A percentile compares a stretch with the other conserved stretches of the same genome.
These are phyloP conservation scores for Plebejus argus DNA, from an alignment of 2,888 invertebrate species.

Conservation along the genomic window DNA sequence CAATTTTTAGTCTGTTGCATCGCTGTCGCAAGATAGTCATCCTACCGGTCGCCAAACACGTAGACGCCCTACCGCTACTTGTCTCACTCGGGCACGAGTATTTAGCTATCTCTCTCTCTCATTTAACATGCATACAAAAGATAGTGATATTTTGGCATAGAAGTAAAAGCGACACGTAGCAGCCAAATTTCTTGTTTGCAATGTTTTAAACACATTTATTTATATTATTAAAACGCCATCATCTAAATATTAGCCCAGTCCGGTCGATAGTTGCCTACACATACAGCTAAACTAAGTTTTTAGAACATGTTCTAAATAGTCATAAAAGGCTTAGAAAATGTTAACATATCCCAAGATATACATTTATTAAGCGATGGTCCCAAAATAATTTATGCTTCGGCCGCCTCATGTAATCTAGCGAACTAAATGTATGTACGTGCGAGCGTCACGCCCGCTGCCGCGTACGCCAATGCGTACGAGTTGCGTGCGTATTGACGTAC, in stretches of 20 bases:
- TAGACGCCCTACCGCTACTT: too few species aligned
- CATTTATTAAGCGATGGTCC: slow-evolving; percentile 58
- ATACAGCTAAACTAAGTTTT: slow-evolving; percentile 10
- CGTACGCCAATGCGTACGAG: background rate
- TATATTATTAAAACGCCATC: too few species aligned
- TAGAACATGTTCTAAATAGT: slow-evolving; percentile 28
- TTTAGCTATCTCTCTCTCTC: background rate
- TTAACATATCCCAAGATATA: slow-evolving; percentile 46
- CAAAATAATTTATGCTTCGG: slow-evolving; percentile 51
- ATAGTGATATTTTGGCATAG: background rate
- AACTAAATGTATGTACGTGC: background rate
- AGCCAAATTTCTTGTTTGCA: too few species aligned
- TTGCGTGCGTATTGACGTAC: too few species aligned
- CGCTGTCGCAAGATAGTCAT: background rate
- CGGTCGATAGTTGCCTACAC: background rate
- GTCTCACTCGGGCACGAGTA: background rate
- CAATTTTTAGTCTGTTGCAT: background rate
- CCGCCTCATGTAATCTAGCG: background rate
- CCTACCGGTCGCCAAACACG: too few species aligned
- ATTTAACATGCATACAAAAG: background rate
- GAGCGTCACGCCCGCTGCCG: background rate
- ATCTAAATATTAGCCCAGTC: background rate
- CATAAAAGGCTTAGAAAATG: slow-evolving; percentile 38
- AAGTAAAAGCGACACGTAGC: background rate
- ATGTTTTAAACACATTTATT: too few species aligned